Conservation (phyloP, 1,140 invertebrate species). For the Carposina sasakii region DNA sequence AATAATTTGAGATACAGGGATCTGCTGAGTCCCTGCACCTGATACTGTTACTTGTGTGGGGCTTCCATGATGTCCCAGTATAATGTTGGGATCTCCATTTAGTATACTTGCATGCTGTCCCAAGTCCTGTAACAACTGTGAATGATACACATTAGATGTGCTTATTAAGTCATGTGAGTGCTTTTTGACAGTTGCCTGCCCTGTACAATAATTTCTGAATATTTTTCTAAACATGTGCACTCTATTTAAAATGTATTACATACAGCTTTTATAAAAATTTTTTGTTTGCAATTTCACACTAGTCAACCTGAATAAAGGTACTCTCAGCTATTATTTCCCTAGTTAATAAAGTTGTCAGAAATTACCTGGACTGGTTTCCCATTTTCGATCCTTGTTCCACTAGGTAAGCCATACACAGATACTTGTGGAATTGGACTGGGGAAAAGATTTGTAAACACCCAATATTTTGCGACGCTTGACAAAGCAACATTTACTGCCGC, state of each 20-base stretch:
- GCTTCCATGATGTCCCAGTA: constrained; percentile 54
- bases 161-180: too few relatives aligned
- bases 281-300: too few relatives aligned
- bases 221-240: too few relatives aligned
- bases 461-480: constrained; percentile 78
- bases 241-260: too few relatives aligned
- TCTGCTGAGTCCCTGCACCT: constrained; percentile 51
- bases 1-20: constrained; percentile 63
- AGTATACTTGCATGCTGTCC: constrained; percentile 63
- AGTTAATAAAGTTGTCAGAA: too few relatives aligned
- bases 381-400: constrained; percentile 71
- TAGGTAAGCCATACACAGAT: constrained; percentile 74
- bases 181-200: too few relatives aligned
- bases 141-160: too few relatives aligned
- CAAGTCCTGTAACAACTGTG: constrained; percentile 55
- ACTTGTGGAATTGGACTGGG: constrained; percentile 77
- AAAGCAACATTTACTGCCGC: constrained; percentile 75
- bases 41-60: constrained; percentile 55
- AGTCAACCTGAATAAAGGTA: too few relatives aligned
- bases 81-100: constrained; percentile 66
- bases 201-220: too few relatives aligned
- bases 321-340: too few relatives aligned
- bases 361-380: constrained; percentile 74
- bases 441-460: constrained; percentile 78
- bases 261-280: too few relatives aligned